Evolutionary conservation across 2,113 vertebrate species (phyloP).

Genomic region (Megaceryle torquata): DNA sequence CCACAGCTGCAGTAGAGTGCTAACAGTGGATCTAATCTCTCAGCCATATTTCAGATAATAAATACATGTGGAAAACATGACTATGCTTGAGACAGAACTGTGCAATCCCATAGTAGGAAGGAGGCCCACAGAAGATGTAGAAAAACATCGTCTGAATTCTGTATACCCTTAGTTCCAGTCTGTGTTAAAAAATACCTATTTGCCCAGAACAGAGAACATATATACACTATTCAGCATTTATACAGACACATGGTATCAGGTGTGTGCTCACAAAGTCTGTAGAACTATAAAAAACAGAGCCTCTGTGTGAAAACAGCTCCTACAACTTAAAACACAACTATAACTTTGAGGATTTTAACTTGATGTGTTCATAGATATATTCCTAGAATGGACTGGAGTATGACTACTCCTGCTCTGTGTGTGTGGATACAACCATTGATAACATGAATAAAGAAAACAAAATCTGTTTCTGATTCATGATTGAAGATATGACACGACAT

Average conservation of each 20-base stretch:
- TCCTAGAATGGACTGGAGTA: neutral
- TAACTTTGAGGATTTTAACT: neutral
- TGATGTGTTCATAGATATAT: neutral
- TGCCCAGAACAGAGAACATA: neutral
- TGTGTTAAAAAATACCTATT: neutral
- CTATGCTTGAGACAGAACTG: neutral
- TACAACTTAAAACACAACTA: neutral
- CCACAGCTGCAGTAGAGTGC: neutral
- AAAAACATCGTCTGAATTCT: neutral
- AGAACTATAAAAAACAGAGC: neutral
- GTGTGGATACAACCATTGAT: neutral
- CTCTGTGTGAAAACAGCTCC: accelerated
- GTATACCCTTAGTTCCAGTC: neutral
- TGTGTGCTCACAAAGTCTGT: neutral
- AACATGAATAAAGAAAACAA: neutral
- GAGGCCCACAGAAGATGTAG: neutral
- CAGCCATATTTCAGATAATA: neutral
- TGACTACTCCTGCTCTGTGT: neutral
- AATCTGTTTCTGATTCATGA: neutral
- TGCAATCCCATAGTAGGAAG: neutral
- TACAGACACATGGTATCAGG: neutral
- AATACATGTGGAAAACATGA: neutral
- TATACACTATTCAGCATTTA: neutral
- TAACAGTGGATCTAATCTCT: neutral
- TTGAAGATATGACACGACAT: neutral